Conservation (phyloP, 2,113 vertebrate species). For the Vulpes lagopus region DNA sequence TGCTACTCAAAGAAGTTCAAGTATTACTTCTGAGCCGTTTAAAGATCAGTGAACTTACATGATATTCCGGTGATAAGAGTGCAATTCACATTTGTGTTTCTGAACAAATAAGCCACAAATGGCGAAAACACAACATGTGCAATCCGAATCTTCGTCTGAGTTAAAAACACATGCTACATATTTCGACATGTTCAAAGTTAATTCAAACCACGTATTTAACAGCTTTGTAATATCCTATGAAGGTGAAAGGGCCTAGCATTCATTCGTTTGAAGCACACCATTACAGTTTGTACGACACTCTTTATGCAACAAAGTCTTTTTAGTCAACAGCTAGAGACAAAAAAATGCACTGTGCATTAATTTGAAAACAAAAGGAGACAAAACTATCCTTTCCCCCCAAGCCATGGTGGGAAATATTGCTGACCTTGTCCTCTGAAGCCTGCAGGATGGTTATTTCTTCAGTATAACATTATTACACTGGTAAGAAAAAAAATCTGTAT, state of each 20-base stretch:
- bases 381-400: conserved; percentile 92
- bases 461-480: conserved; percentile 95
- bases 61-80: conserved; percentile 87
- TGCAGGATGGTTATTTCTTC: conserved; percentile 94
- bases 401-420: conserved; percentile 95
- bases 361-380: conserved; percentile 90
- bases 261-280: conserved; percentile 86
- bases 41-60: conserved; percentile 80
- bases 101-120: conserved; percentile 83
- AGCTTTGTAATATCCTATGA: conserved; percentile 83
- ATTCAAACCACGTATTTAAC: conserved; percentile 85
- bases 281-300: conserved; percentile 86
- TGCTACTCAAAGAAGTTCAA: conserved; percentile 80
- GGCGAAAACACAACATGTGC: conserved; percentile 82
- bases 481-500: conserved; percentile 97
- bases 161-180: conserved; percentile 83
- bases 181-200: conserved; percentile 80
- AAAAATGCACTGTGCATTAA: conserved; percentile 89
- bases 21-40: conserved; percentile 79
- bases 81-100: conserved; percentile 84
- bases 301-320: conserved; percentile 82
- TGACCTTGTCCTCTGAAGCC: conserved; percentile 98
- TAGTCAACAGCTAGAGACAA: conserved; percentile 89
- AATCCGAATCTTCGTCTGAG: conserved; percentile 76
- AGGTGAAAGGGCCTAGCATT: conserved; percentile 83